Evolutionary conservation across 92 coral and sea anemone species (phyloP).

Genomic region (Pocillopora grandis): DNA sequence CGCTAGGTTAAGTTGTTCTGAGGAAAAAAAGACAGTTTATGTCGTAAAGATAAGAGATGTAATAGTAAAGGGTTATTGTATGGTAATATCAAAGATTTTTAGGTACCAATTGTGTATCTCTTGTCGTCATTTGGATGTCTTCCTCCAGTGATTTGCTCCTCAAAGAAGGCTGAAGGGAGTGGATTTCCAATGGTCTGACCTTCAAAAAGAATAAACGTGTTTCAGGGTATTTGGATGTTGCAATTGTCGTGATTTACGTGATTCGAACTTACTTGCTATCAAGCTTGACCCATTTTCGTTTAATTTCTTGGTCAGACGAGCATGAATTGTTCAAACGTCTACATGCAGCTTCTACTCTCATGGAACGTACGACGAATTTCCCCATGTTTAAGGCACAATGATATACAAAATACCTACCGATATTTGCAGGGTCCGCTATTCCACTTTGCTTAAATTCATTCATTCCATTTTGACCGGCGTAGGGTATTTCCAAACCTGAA

Average conservation of each 20-base stretch:
- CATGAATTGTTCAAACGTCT: not conserved
- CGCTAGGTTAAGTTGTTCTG: constrained; percentile 86
- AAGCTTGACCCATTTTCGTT: not conserved
- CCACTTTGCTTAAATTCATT: constrained; percentile 27
- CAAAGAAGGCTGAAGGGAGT: constrained; percentile 44
- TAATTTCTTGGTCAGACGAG: not conserved
- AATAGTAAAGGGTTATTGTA: too few species aligned
- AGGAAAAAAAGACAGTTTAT: too few species aligned
- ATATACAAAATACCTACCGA: not conserved
- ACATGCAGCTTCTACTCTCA: too few species aligned
- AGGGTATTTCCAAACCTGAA: constrained; percentile 45
- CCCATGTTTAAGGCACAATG: not conserved
- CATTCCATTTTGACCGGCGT: constrained; percentile 31
- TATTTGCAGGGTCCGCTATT: constrained; percentile 24
- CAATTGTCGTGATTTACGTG: not conserved
- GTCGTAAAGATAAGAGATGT: not conserved
- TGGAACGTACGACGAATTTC: too few species aligned
- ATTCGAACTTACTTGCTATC: not conserved
- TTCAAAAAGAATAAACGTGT: not conserved
- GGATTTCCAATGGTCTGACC: constrained; percentile 42
- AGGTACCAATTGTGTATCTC: constrained; percentile 76
- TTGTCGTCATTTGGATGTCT: constrained; percentile 83
- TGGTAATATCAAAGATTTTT: not conserved
- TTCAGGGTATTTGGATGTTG: not conserved
- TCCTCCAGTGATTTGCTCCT: constrained; percentile 61